Evolutionary conservation across 2,113 vertebrate genomes (phyloP), one percentile per base, ranked within the genome.

Genomic region (Hyla sarda): DNA sequence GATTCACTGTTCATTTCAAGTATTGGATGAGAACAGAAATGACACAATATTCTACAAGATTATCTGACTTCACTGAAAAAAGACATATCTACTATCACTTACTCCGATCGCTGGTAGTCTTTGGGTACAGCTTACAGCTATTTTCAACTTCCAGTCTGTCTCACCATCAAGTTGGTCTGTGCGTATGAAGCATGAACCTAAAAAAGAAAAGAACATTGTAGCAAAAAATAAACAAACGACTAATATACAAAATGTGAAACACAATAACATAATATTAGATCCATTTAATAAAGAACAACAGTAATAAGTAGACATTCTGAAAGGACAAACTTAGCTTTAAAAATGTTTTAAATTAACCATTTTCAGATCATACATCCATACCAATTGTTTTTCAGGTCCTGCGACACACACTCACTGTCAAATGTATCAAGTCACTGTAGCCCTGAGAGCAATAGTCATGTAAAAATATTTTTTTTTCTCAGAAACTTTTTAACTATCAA

Each of bases 161-260:
- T 99, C 98, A 74, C 98, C 98, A 65, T 99, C 98, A 0, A 99
- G 96, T 91, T 99, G 98, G 87, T 99, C 98, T 3, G 97, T 99
- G 83, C 97, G 93, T 91, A 99, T 97, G 90, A 99, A 99, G 90
- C 98, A 99, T 0, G 97, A 90, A 54, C 98, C 98, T 99, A 91
- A 47, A 91, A 89, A 89, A 85, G 3, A 25, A 82, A 30, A 92
- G 56, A 90, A 58, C 21, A 54, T 54, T 32, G 16, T 34, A 19
- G 32, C 1, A 1, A 47, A 25, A 73, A 25, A 48, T 25, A 74
- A 74, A 74, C 25, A 13, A 32, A 13, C 4, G 28, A 41, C 28
- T 32, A 67, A 65, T 9, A 58, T 23, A 60, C 23, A 28, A 4
- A 9, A 62, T 62, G 10, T 28, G 25, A 28, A 28, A 25, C 13